Conservation (phyloP, 2,888 invertebrate genomes). For the Bombyx huttoni region DNA sequence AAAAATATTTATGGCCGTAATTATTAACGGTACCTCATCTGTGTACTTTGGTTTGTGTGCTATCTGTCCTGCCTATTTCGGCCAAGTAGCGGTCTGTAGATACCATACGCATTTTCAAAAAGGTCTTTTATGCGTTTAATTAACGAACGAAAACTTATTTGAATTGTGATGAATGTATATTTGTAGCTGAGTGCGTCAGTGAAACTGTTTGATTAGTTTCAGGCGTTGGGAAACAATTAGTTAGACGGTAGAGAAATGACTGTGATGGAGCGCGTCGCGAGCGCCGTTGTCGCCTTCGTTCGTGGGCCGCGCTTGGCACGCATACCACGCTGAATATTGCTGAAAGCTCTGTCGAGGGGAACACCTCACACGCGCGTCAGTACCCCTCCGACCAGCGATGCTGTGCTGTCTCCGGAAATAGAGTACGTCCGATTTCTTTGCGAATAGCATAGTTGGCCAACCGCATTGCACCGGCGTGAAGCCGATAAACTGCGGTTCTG, state of each 20-base stretch:
- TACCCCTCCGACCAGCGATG: constrained; percentile 74
- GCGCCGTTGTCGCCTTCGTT: constrained; percentile 9
- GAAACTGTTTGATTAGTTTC: constrained; percentile 2
- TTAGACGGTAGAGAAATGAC: not conserved
- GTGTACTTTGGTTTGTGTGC: too few species aligned
- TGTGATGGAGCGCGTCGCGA: constrained; percentile 9
- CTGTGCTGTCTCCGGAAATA: constrained; percentile 74
- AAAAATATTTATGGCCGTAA: too few species aligned
- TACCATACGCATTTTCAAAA: not conserved
- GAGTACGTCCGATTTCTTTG: constrained; percentile 53
- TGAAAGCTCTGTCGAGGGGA: constrained; percentile 45
- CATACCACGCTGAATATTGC: constrained; percentile 45
- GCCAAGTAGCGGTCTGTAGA: too few species aligned
- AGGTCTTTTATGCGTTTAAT: not conserved
- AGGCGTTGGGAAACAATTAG: not conserved
- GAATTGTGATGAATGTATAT: not conserved
- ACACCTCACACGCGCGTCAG: constrained; percentile 47
- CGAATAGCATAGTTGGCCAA: constrained; percentile 41
- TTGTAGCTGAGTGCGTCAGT: not conserved
- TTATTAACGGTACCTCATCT: too few species aligned
- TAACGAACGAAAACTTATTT: not conserved
- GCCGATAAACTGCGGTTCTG: constrained; percentile 50
- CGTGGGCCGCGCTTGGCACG: constrained; percentile 47
- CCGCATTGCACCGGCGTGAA: constrained; percentile 29
- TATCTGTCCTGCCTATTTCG: too few species aligned